Conservation (phyloP, 2,113 vertebrate species). For the Mesoclemmys tuberculata region DNA sequence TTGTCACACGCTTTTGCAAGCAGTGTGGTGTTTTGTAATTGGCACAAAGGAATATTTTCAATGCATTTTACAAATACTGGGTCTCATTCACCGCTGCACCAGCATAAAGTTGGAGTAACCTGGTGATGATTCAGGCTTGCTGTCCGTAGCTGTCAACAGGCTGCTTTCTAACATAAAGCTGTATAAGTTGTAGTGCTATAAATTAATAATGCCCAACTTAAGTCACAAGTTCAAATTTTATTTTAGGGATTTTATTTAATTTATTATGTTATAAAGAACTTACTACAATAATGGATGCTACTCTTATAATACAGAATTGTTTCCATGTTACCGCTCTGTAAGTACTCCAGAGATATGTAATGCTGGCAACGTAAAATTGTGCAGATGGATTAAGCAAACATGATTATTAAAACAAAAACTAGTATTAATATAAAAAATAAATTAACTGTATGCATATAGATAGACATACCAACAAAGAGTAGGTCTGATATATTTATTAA, state of each 20-base stretch:
- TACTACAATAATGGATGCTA: not conserved
- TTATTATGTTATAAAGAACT: not conserved
- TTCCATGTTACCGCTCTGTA: not conserved
- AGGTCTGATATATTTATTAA: not conserved
- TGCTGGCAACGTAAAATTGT: not conserved
- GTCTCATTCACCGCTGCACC: not conserved
- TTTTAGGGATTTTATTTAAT: not conserved
- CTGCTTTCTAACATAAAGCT: not conserved
- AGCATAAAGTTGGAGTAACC: not conserved
- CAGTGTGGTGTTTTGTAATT: not conserved
- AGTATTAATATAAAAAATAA: not conserved
- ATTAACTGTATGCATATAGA: not conserved
- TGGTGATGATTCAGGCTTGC: not conserved
- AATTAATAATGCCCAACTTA: not conserved
- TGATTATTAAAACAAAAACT: not conserved
- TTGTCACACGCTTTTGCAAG: slow-evolving; percentile 11
- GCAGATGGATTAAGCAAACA: not conserved
- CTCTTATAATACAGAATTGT: not conserved
- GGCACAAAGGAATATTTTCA: not conserved
- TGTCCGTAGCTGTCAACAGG: not conserved
- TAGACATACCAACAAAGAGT: not conserved
- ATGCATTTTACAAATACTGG: slow-evolving; percentile 1
- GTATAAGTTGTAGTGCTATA: not conserved
- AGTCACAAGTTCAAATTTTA: not conserved
- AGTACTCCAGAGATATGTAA: not conserved